Percentiles rank a stretch among this genome's conserved stretches.
These are phyloP conservation scores for Drosophila tristis DNA, from an alignment of 1,140 invertebrate species.

Conservation along the genomic window DNA sequence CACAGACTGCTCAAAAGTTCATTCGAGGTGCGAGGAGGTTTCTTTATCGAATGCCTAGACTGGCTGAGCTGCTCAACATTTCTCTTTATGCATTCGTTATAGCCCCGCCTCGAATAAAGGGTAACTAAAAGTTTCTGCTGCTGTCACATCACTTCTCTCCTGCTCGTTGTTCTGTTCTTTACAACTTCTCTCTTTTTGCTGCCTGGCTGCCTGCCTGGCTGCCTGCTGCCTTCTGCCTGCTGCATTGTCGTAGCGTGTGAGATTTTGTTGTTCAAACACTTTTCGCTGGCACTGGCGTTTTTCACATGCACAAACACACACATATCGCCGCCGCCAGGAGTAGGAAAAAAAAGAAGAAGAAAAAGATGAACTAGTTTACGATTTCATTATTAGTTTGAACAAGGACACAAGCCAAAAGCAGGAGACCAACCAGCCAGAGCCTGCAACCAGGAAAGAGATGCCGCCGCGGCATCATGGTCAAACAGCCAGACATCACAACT, in stretches of 20 bases:
- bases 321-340: constrained; percentile 1
- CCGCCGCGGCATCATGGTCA: constrained; percentile 38
- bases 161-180: constrained; percentile 28
- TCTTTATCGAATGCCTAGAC: too few species aligned
- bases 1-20: too few species aligned
- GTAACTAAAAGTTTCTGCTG: constrained; percentile 68
- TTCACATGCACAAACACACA: constrained; percentile 43
- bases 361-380: constrained; percentile 80
- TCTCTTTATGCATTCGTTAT: too few species aligned
- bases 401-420: constrained; percentile 50
- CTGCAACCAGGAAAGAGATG: constrained; percentile 31
- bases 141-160: constrained; percentile 37
- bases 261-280: constrained; percentile 81
- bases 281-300: constrained; percentile 64
- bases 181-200: constrained; percentile 36
- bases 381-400: constrained; percentile 82
- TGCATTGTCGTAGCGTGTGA: constrained; percentile 76
- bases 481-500: constrained; percentile 45
- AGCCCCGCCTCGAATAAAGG: constrained; percentile 44
- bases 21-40: too few species aligned
- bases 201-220: constrained; percentile 15
- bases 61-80: too few species aligned
- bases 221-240: constrained; percentile 20
- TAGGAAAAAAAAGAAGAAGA: constrained; percentile 8
- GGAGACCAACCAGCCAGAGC: not conserved